Percentiles rank a stretch among this genome's conserved stretches.
phyloP scores from a whole-genome alignment of 2,113 vertebrate genomes.

The Polypterus senegalus region DNA sequence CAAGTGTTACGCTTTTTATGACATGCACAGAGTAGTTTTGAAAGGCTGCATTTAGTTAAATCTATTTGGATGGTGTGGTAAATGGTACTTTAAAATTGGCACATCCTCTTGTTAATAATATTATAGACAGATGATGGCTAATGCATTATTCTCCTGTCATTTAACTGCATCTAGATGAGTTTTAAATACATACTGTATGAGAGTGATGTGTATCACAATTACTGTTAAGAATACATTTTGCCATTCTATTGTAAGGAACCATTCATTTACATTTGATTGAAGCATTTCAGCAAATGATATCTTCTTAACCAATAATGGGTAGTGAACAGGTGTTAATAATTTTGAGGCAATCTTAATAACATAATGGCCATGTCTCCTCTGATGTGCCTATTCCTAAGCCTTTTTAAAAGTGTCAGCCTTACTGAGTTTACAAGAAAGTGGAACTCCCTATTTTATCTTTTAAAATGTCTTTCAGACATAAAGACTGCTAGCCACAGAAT shows the following conservation, averaged over 20 bases:
- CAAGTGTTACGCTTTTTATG: too few relatives aligned
- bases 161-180: too few relatives aligned
- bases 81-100: too few relatives aligned
- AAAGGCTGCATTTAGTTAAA: too few relatives aligned
- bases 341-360: background rate
- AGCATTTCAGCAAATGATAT: slow-evolving; percentile 3
- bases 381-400: slow-evolving; percentile 2
- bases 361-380: background rate
- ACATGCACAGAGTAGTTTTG: too few relatives aligned
- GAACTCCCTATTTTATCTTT: background rate
- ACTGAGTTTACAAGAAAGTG: background rate
- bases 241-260: background rate
- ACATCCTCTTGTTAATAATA: too few relatives aligned
- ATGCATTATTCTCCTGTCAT: too few relatives aligned
- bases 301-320: background rate
- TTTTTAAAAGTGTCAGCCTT: background rate
- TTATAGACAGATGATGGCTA: too few relatives aligned
- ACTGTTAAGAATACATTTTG: background rate
- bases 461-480: background rate
- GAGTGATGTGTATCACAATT: background rate
- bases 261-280: slow-evolving; percentile 3
- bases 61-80: too few relatives aligned
- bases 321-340: slow-evolving; percentile 2
- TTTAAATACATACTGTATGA: background rate
- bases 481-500: background rate